Evolutionary conservation across 2,113 vertebrate species (phyloP).

Genomic region (Paradisaea rubra): DNA sequence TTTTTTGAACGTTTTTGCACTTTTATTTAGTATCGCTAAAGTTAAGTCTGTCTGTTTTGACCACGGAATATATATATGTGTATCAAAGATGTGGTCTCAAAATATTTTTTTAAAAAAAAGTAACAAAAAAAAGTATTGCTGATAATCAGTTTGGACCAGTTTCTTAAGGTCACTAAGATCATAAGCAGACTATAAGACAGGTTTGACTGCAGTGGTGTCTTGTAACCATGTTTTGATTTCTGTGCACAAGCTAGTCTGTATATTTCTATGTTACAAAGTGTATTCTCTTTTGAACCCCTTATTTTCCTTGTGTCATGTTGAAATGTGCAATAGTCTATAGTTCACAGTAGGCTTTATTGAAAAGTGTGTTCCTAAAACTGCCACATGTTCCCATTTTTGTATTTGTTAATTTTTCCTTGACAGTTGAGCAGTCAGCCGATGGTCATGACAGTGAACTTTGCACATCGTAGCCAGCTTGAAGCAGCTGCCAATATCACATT

Average conservation of each 20-base stretch:
- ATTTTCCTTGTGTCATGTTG: constrained; percentile 82
- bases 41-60: constrained; percentile 80
- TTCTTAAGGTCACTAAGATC: constrained; percentile 79
- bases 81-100: constrained; percentile 86
- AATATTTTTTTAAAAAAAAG: constrained; percentile 79
- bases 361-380: constrained; percentile 70
- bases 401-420: constrained; percentile 57
- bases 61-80: constrained; percentile 78
- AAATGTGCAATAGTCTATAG: constrained; percentile 98
- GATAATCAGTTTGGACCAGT: constrained; percentile 85
- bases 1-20: constrained; percentile 76
- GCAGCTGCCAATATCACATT: constrained; percentile 57
- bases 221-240: constrained; percentile 76
- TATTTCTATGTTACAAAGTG: constrained; percentile 72
- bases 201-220: constrained; percentile 79
- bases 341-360: constrained; percentile 81
- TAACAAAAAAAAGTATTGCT: constrained; percentile 76
- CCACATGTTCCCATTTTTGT: constrained; percentile 58
- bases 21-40: constrained; percentile 79
- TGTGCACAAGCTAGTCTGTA: constrained; percentile 85
- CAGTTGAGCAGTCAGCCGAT: constrained; percentile 33
- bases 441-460: constrained; percentile 58
- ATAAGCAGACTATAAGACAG: constrained; percentile 83
- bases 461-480: constrained; percentile 50
- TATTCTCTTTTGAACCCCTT: constrained; percentile 70